Percentiles rank a stretch among this genome's conserved stretches.
phyloP scores from a whole-genome alignment of 1,140 invertebrate species.

The Zophobas atratus region DNA sequence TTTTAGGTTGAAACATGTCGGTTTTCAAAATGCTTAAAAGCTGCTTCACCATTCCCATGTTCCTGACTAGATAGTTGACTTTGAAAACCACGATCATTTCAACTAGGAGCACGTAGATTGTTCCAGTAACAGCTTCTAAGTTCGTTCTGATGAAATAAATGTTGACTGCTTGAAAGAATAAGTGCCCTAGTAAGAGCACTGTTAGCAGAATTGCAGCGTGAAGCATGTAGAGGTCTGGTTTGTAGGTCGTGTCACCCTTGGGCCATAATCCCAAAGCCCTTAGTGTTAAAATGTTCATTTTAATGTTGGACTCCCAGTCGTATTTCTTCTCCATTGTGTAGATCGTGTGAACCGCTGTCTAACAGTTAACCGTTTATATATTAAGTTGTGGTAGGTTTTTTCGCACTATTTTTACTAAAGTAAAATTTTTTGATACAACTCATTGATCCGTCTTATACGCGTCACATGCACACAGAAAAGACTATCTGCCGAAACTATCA shows the following conservation, averaged over 20 bases:
- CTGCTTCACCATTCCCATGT: slow-evolving; percentile 11
- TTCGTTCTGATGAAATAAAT: slow-evolving; percentile 14
- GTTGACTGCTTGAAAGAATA: slow-evolving; percentile 12
- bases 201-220: slow-evolving; percentile 1
- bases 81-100: slow-evolving; percentile 14
- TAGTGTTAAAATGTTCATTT: slow-evolving; percentile 5
- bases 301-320: background rate
- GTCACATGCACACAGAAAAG: no score
- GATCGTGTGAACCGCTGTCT: no score
- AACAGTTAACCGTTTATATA: no score
- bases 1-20: background rate
- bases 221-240: background rate
- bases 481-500: no score
- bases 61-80: slow-evolving; percentile 12
- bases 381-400: no score
- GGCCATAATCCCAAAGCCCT: slow-evolving; percentile 19
- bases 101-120: slow-evolving; percentile 6
- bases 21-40: background rate
- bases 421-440: no score
- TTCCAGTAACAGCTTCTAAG: background rate
- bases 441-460: no score
- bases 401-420: no score
- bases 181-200: background rate
- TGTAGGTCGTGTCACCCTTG: background rate
- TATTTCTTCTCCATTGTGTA: background rate